Evolutionary conservation across 2,113 vertebrate genomes (phyloP), one percentile per base, ranked within the genome.

Genomic region (Peromyscus polionotus): DNA sequence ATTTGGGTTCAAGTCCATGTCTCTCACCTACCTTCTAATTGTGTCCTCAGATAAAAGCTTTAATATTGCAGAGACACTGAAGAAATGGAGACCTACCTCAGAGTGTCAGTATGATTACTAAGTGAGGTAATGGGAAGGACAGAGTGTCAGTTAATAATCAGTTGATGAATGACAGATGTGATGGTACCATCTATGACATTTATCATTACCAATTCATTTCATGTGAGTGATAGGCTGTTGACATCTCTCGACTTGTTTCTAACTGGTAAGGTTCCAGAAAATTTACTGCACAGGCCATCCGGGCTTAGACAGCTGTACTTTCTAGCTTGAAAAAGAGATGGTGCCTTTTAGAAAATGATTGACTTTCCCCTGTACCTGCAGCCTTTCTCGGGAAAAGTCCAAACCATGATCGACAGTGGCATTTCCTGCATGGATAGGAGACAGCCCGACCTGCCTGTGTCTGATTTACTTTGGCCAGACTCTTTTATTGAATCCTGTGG

Each of bases 331-430:
- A 88, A 90, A 96, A 95, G 85, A 94, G 45, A 91, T 72, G 63
- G 57, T 92, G 70, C 81, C 67, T 95, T 93, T 89, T 42, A 79
- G 81, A 92, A 97, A 97, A 96, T 97, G 93, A 97, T 45, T 70
- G 42, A 77, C 67, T 75, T 22, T 88, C 61, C 39, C 45, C 51
- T 42, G 89, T 51, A 96, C 81, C 39, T 89, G 22, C 31, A 72
- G 81, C 39, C 59, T 96, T 95, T 92, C 85, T 95, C 42, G 42
- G 83, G 77, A 93, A 94, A 93, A 90, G 19, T 67, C 65, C 42
- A 75, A 87, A 72, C 54, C 11, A 4, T 96, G 93, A 96, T 95
- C 1, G 72, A 96, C 76, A 59, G 86, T n/a, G 31, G 81, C 54
- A 77, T 91, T 88, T 92, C 67, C 91, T 51, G 39, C 48, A 61